Evolutionary conservation across 2,888 invertebrate species (phyloP), one percentile per base, ranked within the genome.

Genomic region (Danaus chrysippus): DNA sequence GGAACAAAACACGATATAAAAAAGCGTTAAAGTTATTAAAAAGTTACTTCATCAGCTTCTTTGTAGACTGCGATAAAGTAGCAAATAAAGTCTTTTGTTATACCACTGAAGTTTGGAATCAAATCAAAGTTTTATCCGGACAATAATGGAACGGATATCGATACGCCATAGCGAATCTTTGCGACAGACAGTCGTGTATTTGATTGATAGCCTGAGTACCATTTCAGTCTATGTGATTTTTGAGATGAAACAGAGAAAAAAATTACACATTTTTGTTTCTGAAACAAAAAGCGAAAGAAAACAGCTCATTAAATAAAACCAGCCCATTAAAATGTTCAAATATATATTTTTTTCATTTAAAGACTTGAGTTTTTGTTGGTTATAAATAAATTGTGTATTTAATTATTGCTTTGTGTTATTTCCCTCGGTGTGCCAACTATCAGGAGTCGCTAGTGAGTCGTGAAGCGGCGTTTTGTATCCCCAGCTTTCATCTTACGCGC

Each of bases 71-170:
- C 68, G 68, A 72, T 74, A 78, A 82, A 82, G 78, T 82, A 83
- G 74, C 75, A 76, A 81, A 81, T 81, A 71, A 80, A 82, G 75
- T 81, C 77, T 76, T 84, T 85, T 84, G 81, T 84, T 71, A 64
- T 74, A 77, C 77, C 76, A 78, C 81, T 75, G 73, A 86, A 87
- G 79, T 81, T 79, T 74, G 76, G 79, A 84, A 88, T 86, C 86
- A 80, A 87, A 91, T 90, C 87, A 86, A 91, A 90, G 81, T 90
- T 90, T 86, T 81, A 86, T 83, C 83, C 81, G 74, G 69, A 78
- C 83, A 79, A 85, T 87, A 88, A 89, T 86, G 77, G 82, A 82
- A 78, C 83, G 84, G 87, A 88, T 86, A 89, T 86, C 81, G 82
- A 73, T 73, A 76, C 77, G 78, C 79, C 78, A 80, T 83, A 76